These are phyloP conservation scores for Dryobotodes eremita DNA, from an alignment of 2,888 invertebrate genomes.

Conservation along the genomic window DNA sequence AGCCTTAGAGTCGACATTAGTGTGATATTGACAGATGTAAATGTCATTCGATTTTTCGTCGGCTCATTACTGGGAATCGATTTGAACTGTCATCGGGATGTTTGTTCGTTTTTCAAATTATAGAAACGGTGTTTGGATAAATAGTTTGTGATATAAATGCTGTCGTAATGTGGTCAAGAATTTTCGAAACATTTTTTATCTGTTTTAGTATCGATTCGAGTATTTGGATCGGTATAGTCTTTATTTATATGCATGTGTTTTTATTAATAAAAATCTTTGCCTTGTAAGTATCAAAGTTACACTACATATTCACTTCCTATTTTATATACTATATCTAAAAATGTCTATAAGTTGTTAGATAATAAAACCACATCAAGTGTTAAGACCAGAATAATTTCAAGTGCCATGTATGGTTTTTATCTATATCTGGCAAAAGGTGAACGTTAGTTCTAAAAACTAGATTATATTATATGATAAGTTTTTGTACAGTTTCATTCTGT, in stretches of 20 bases:
- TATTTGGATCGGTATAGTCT: conserved; percentile 26
- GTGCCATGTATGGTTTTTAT: conserved; percentile 44
- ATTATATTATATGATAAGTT: conserved; percentile 53
- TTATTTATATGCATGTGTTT: background rate
- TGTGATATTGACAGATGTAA: conserved; percentile 67
- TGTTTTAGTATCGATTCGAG: conserved; percentile 10
- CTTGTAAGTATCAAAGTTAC: background rate
- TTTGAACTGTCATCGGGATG: conserved; percentile 75
- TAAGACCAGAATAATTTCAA: conserved; percentile 37
- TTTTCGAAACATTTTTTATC: conserved; percentile 24
- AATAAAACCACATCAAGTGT: conserved; percentile 30
- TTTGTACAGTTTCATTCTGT: conserved; percentile 45
- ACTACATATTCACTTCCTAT: background rate
- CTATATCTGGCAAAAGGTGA: conserved; percentile 23
- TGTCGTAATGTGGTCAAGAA: conserved; percentile 32
- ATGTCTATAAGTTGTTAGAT: background rate
- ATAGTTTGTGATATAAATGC: conserved; percentile 58
- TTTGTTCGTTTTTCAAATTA: conserved; percentile 66
- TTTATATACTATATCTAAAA: background rate
- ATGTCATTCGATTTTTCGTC: conserved; percentile 74
- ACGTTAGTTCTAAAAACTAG: conserved; percentile 46
- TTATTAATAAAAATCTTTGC: no score
- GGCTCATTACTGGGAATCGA: conserved; percentile 75
- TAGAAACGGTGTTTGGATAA: conserved; percentile 61
- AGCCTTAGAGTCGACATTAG: conserved; percentile 65